Percentiles rank a stretch among this genome's conserved stretches.
phyloP scores from a whole-genome alignment of 1,140 invertebrate species.

The Zaprionus kolodkinae region DNA sequence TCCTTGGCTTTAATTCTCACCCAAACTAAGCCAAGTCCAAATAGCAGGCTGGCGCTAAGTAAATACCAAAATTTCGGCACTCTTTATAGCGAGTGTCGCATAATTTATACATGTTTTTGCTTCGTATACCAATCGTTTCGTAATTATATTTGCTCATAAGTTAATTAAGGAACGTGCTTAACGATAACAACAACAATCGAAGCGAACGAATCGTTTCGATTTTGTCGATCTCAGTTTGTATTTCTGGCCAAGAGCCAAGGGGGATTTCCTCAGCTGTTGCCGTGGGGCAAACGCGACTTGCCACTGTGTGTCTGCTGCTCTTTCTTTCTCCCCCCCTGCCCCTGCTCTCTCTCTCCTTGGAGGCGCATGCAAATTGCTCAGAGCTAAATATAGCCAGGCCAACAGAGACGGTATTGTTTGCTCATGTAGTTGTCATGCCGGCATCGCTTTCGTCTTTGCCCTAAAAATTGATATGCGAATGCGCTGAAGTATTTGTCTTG shows the following conservation, averaged over 20 bases:
- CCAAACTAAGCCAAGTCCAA: conserved; percentile 45
- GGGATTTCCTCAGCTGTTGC: conserved; percentile 59
- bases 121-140: conserved; percentile 6
- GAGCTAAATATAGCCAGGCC: conserved; percentile 43
- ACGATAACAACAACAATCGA: background rate
- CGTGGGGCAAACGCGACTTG: conserved; percentile 19
- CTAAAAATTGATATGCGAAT: conserved; percentile 17
- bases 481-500: background rate
- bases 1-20: conserved; percentile 68
- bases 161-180: conserved; percentile 37
- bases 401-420: conserved; percentile 8
- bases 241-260: conserved; percentile 49
- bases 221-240: background rate
- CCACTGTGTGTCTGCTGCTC: background rate
- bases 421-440: conserved; percentile 34
- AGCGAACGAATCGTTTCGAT: background rate
- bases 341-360: background rate
- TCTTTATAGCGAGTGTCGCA: conserved; percentile 25
- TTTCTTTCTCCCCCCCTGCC: background rate
- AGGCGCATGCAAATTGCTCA: conserved; percentile 48
- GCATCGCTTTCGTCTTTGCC: conserved; percentile 12
- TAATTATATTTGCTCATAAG: conserved; percentile 37
- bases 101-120: conserved; percentile 25
- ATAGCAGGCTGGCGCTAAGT: conserved; percentile 14
- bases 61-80: conserved; percentile 33